Conservation (phyloP, 2,797 vertebrate species). For the Eulemur mongoz region DNA sequence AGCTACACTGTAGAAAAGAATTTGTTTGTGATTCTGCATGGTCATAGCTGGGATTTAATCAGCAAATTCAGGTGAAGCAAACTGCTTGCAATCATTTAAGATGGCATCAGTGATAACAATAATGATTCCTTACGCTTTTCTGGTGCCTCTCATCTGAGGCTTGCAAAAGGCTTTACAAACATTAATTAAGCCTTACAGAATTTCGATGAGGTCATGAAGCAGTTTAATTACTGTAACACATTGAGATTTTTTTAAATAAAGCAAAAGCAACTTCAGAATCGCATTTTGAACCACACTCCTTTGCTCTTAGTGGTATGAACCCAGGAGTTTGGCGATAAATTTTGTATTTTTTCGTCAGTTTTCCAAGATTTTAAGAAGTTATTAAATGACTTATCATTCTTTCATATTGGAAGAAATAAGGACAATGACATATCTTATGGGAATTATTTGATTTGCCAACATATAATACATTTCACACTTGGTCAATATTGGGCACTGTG, state of each 20-base stretch:
- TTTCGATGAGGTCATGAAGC: constrained; percentile 64
- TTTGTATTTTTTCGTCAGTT: not conserved
- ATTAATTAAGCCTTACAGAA: constrained; percentile 75
- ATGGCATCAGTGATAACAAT: constrained; percentile 62
- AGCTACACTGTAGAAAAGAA: not conserved
- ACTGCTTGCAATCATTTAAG: constrained; percentile 53
- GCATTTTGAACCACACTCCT: constrained; percentile 19
- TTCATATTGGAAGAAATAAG: not conserved
- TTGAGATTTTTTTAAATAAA: constrained; percentile 68
- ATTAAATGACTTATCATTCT: not conserved
- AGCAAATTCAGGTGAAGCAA: constrained; percentile 43
- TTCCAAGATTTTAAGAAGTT: constrained; percentile 14
- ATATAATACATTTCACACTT: not conserved
- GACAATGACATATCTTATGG: not conserved
- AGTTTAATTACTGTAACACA: constrained; percentile 72
- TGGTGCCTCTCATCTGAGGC: constrained; percentile 53
- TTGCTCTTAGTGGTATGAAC: not conserved
- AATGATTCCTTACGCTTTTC: constrained; percentile 58
- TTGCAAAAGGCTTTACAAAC: constrained; percentile 63
- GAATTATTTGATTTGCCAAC: constrained; percentile 18
- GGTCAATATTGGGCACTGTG: not conserved
- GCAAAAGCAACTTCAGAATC: constrained; percentile 4
- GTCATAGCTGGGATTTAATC: constrained; percentile 51
- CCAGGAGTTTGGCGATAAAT: not conserved
- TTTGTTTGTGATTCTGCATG: constrained; percentile 6